Base-by-base conservation (phyloP, 2,888 invertebrate species). In the Elegia similella region DNA sequence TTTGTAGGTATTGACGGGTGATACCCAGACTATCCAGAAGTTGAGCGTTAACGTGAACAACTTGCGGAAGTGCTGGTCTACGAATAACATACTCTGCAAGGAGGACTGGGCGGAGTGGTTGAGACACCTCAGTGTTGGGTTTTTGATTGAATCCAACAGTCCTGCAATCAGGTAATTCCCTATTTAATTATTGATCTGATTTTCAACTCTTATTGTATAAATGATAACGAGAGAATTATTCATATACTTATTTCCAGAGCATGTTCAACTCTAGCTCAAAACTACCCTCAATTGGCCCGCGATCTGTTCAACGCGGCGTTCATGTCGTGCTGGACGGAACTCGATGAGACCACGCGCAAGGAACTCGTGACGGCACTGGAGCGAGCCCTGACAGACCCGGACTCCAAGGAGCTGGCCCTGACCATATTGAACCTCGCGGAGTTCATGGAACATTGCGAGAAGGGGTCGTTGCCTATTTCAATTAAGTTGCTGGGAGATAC, bases 41-140 rank as follows among this genome's bases (percentile, higher is more conserved):
- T 84, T 98, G 47, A 94, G 95, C 63, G 95, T 98, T 1, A 96
- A 96, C 15, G 95, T 96, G 6, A 92, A 94, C 7, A 96, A 96
- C 79, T 89, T 99, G 38, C 96, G 97, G 68, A 94, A 96, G 78
- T 96, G 97, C 5, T 98, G 98, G 97, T 95, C 96, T 6, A 95
- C 96, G 0, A 95, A 95, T 8, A 93, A 97, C 54, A 92, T 98
- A 48, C 97, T 98, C 0, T 98, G 98, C 1, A 98, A 98, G 84
- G 99, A 99, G 65, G 99, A 99, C 82, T 99, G 99, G 99, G 90
- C 98, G 53, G 99, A 99, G 80, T 99, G 99, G 99, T 84, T 99
- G 57, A 93, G 97, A 55, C 94, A 98, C 57, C 88, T 99, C 29
- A 97, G 98, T 59, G 96, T 98, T 60, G 98, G 97, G 57, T 92